Evolutionary conservation across 2,113 vertebrate species (phyloP).

Genomic region (Sprattus sprattus): DNA sequence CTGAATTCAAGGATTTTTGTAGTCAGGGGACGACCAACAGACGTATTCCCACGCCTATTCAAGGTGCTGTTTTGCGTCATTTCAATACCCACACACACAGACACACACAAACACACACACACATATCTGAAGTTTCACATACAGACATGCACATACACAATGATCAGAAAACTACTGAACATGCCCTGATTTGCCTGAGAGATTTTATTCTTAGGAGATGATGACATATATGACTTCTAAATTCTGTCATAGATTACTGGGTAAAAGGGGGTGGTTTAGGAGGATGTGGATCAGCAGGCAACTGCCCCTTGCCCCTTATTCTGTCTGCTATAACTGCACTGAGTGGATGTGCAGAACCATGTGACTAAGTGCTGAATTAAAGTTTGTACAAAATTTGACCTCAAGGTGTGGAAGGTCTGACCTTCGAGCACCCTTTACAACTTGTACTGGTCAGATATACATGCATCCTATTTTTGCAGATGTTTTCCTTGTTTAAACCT

Average conservation of each 20-base stretch:
- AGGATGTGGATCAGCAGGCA: background rate
- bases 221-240: background rate
- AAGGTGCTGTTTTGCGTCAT: conserved; percentile 66
- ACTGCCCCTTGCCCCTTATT: background rate
- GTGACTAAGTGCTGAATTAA: background rate
- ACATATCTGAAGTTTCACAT: background rate
- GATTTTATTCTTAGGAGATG: background rate
- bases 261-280: no score
- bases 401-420: conserved; percentile 81
- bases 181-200: background rate
- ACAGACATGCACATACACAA: background rate
- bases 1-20: conserved; percentile 82
- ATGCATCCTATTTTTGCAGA: background rate
- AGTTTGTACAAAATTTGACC: background rate
- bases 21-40: conserved; percentile 79
- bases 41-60: conserved; percentile 83
- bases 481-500: background rate
- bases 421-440: conserved; percentile 83
- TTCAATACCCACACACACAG: background rate
- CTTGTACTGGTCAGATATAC: conserved; percentile 72
- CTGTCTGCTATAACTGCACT: background rate
- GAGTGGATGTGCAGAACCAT: background rate
- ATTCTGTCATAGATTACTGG: background rate
- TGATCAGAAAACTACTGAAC: background rate
- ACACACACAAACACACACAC: no score